Evolutionary conservation across 2,113 vertebrate species (phyloP).

Genomic region (Ardeotis arabs): DNA sequence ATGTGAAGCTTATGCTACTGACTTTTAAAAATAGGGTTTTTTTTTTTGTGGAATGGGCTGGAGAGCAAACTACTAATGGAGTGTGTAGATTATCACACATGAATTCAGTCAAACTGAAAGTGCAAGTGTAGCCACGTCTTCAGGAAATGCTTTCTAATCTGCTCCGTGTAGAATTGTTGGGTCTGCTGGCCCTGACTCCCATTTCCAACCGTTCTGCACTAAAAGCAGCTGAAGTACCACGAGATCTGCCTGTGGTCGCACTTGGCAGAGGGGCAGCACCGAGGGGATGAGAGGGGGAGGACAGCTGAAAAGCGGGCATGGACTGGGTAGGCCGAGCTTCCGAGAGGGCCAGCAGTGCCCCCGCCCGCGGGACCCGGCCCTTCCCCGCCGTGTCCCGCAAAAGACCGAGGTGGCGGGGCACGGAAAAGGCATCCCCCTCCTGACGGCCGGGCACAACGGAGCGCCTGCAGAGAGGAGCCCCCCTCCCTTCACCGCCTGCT

Average conservation of each 20-base stretch:
- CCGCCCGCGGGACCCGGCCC: not conserved
- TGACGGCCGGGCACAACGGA: accelerated
- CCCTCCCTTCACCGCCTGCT: too few species aligned
- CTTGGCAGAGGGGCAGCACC: too few species aligned
- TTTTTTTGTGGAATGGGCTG: not conserved
- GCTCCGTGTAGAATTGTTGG: not conserved
- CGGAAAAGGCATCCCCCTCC: accelerated
- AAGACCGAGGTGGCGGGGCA: not conserved
- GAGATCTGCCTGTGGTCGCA: accelerated
- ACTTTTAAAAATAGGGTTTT: not conserved
- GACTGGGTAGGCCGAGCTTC: not conserved
- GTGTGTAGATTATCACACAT: accelerated
- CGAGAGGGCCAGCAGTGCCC: too few species aligned
- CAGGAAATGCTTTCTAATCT: not conserved
- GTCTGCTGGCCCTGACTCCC: not conserved
- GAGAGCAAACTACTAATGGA: not conserved
- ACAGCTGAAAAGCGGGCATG: accelerated
- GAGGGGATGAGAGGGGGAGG: too few species aligned
- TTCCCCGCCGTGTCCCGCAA: not conserved
- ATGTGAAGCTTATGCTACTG: accelerated
- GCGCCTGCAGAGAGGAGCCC: accelerated
- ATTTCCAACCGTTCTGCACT: not conserved
- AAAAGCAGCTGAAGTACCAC: not conserved
- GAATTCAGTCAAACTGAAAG: not conserved
- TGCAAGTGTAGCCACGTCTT: not conserved